Evolutionary conservation across 2,888 invertebrate genomes (phyloP).

Genomic region (Ischnus inquisitorius): DNA sequence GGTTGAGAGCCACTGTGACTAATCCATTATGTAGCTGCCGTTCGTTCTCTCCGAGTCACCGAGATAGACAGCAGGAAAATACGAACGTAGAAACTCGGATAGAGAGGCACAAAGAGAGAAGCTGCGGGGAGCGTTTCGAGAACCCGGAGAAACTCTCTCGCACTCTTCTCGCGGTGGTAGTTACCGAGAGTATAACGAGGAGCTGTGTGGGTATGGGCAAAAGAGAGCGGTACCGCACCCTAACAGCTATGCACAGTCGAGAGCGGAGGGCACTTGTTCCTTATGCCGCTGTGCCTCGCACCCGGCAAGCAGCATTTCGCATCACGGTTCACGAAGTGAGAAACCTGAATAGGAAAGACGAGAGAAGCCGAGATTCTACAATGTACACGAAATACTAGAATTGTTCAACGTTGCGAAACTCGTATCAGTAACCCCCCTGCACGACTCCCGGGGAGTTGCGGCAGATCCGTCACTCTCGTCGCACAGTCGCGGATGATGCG

Average conservation of each 20-base stretch:
- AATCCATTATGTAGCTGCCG: constrained; percentile 46
- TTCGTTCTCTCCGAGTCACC: constrained; percentile 30
- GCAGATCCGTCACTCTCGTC: neutral
- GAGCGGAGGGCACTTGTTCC: constrained; percentile 41
- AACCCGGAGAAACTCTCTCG: constrained; percentile 28
- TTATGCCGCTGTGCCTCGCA: constrained; percentile 44
- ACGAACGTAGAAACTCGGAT: constrained; percentile 23
- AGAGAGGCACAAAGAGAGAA: constrained; percentile 13
- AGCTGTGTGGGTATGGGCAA: neutral
- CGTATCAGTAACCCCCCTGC: neutral
- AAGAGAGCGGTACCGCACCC: constrained; percentile 25
- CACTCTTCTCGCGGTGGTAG: neutral
- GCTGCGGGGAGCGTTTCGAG: constrained; percentile 1
- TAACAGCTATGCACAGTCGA: constrained; percentile 16
- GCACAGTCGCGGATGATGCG: constrained; percentile 1
- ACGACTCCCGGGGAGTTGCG: neutral
- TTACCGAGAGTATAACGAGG: constrained; percentile 33
- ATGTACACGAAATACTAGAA: constrained; percentile 48
- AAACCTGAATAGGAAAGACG: constrained; percentile 60
- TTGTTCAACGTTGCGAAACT: constrained; percentile 36
- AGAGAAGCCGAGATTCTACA: constrained; percentile 45
- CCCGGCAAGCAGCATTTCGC: constrained; percentile 66
- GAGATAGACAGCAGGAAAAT: constrained; percentile 12
- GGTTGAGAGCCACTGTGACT: constrained; percentile 47
- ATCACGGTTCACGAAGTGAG: constrained; percentile 74